Conservation (phyloP, 2,113 vertebrate genomes). For the Chaenocephalus aceratus region DNA sequence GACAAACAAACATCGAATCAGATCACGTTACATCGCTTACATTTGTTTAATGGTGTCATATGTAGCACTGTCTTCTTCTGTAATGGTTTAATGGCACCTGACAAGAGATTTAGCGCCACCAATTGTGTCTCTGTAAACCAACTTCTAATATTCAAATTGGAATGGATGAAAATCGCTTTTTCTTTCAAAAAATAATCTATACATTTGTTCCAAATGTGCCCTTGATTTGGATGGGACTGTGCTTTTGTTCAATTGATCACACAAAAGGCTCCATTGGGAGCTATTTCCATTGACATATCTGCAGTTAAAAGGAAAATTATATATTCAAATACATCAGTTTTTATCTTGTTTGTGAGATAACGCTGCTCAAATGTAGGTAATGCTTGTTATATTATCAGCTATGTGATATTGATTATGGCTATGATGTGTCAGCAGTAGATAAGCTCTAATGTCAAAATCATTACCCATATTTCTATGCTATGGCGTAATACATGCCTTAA, state of each 20-base stretch:
- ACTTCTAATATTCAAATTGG: background rate
- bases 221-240: background rate
- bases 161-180: background rate
- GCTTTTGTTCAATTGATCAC: background rate
- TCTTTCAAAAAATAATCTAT: background rate
- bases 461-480: background rate
- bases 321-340: background rate
- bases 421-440: conserved; percentile 1
- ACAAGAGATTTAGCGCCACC: too few species aligned
- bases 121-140: background rate
- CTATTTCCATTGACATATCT: background rate
- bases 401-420: conserved; percentile 6
- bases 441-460: conserved; percentile 12
- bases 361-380: background rate
- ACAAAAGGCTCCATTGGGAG: background rate
- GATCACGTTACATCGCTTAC: too few species aligned
- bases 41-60: too few species aligned
- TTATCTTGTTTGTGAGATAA: background rate
- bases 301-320: background rate
- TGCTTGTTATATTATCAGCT: background rate
- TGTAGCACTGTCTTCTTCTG: too few species aligned
- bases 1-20: background rate
- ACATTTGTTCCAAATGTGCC: background rate
- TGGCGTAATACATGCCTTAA: background rate
- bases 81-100: too few species aligned